Base-by-base conservation (phyloP, 2,888 invertebrate genomes). In the Stenodema calcarata region DNA sequence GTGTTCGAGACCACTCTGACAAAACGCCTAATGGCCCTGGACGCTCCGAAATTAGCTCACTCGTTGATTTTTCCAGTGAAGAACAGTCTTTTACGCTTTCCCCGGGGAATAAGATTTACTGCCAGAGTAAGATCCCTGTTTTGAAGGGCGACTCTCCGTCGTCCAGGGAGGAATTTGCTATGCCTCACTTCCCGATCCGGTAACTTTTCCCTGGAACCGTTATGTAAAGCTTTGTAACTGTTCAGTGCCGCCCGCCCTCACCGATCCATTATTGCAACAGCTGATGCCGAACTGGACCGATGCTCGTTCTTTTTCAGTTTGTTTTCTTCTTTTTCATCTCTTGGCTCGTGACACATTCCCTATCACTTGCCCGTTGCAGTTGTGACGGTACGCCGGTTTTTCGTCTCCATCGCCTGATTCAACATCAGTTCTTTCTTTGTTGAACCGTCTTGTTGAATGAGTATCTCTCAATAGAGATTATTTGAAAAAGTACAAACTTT, bases 101-200 rank as follows among this genome's bases (percentile, higher is more conserved):
- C 41, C 73, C 41, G 16, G 28, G n/a, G 18, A 73, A 35, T 35
- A n/a, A 73, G 73, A 73, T 73, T 30, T 73, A 73, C 41, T 73
- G 73, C 18, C 35, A 73, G 41, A 73, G 73, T 27, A 54, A 70
- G 35, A 11, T 23, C 62, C 7, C 62, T 23, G 62, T 62, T 73
- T 73, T 73, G 73, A 73, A 73, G 73, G 27, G 27, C 70, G n/a
- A 18, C 16, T 62, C 41, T 73, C 28, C 73, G 0, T 3, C 35
- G 73, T 30, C 73, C 73, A 73, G 35, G 35, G 12, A 69, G 41
- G 73, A 73, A 73, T 73, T 73, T 73, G 73, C 73, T 73, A 73
- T 73, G 73, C 73, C 73, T 73, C 73, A 41, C 73, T 73, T 73
- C 73, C 73, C 73, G 73, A 73, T 73, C 73, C 73, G 30, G 73